phyloP scores from a whole-genome alignment of 2,888 invertebrate genomes.

The Drosophila fungiperda region DNA sequence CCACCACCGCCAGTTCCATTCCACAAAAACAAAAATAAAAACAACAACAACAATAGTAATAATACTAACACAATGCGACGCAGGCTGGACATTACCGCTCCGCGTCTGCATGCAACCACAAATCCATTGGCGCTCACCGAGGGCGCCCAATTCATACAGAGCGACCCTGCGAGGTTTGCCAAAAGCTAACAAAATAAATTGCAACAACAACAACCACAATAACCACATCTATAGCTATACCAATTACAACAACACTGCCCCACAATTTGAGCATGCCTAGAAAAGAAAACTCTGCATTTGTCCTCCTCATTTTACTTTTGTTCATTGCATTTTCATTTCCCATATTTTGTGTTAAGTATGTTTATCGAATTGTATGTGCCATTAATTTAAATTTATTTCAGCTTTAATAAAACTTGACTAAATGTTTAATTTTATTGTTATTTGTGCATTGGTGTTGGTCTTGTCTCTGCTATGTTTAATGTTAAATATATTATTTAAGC shows the following conservation, averaged over 20 bases:
- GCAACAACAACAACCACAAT: conserved; percentile 23
- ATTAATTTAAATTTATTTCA: conserved; percentile 20
- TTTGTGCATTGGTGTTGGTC: conserved; percentile 21
- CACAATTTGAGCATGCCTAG: conserved; percentile 42
- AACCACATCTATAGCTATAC: conserved; percentile 5
- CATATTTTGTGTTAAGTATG: conserved; percentile 18
- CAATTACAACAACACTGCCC: conserved; percentile 42
- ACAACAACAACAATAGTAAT: conserved; percentile 28
- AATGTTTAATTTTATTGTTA: conserved; percentile 21
- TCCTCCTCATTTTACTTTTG: too few species aligned
- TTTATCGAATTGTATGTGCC: conserved; percentile 7
- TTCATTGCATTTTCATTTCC: neutral
- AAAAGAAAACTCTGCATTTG: conserved; percentile 17
- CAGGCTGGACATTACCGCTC: conserved; percentile 86
- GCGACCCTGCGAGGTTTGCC: conserved; percentile 84
- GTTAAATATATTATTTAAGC: neutral
- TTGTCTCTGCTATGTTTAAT: neutral
- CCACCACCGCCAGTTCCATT: conserved; percentile 38
- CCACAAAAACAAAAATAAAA: conserved; percentile 32
- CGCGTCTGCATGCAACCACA: conserved; percentile 87
- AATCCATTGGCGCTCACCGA: conserved; percentile 86
- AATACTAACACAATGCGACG: conserved; percentile 76
- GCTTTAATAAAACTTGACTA: conserved; percentile 10
- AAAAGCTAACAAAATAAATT: conserved; percentile 34
- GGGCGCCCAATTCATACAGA: conserved; percentile 83